These are phyloP conservation scores for Chanos chanos DNA, from an alignment of 2,797 vertebrate species.

Conservation along the genomic window DNA sequence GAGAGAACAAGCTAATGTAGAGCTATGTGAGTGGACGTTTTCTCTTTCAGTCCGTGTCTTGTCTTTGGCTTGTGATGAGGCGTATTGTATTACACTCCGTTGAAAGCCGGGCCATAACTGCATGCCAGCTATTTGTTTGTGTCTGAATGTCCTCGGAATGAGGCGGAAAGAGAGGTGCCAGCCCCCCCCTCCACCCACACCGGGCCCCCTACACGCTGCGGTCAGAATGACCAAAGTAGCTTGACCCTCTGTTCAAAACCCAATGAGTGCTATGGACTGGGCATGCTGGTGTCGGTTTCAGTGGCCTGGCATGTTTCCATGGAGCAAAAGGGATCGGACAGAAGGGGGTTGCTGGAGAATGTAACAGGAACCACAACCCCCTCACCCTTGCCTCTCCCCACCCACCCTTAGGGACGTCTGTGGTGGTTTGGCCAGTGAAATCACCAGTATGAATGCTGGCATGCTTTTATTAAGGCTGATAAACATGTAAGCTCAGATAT, in stretches of 20 bases:
- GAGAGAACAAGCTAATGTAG: neutral
- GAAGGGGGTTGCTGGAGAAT: too few relatives aligned
- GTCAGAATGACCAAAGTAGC: neutral
- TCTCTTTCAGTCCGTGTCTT: conserved; percentile 18
- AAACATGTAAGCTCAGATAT: too few relatives aligned
- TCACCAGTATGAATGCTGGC: too few relatives aligned
- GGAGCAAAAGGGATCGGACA: neutral
- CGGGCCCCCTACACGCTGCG: neutral
- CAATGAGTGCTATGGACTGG: neutral
- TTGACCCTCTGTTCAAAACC: neutral
- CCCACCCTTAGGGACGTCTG: too few relatives aligned
- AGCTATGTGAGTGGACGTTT: conserved; percentile 13
- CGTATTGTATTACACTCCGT: conserved; percentile 30
- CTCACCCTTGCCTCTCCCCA: too few relatives aligned
- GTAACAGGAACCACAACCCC: too few relatives aligned
- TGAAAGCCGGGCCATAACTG: conserved; percentile 17
- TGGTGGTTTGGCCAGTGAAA: too few relatives aligned
- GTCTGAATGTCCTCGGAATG: conserved; percentile 27
- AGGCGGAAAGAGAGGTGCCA: conserved; percentile 22
- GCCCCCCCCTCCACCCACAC: neutral
- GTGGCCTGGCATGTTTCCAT: conserved; percentile 13
- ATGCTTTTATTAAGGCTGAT: too few relatives aligned
- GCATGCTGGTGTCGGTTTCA: conserved; percentile 14
- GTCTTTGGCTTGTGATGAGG: conserved; percentile 26
- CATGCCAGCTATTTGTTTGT: conserved; percentile 42